Evolutionary conservation across 2,797 vertebrate genomes (phyloP), one percentile per base, ranked within the genome.

Genomic region (Syndactyla subalaris): DNA sequence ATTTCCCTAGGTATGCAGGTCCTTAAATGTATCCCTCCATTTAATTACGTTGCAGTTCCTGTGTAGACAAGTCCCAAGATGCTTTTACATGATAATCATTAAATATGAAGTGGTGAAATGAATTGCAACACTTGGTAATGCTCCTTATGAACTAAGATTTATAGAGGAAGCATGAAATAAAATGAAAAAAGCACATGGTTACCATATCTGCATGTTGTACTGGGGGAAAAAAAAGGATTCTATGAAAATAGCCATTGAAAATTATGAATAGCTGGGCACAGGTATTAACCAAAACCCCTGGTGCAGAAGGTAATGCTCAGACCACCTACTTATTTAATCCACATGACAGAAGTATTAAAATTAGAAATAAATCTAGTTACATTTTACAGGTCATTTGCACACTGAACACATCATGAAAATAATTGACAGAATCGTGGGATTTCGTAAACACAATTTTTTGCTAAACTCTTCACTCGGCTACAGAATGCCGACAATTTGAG

Each of bases 51-150:
- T 62, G 49, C 72, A 88, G 74, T 39, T 92, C 92, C 76, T 93
- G 68, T 45, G 58, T 8, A 89, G 85, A 70, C 89, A 93, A 81
- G 85, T 85, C 92, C 68, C 91, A 80, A 91, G 95, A 91, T 24
- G 58, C 65, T 85, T 76, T 91, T 83, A 72, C 55, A 62, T 43
- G 76, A 95, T 68, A 87, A 87, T 80, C 68, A 57, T 85, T 91
- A 85, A 85, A 91, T 61, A 89, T 26, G 54, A 85, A 93, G 89
- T 34, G 68, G 43, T 59, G 70, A 94, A 96, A 94, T 87, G 65
- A 92, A 95, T 74, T 91, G 75, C 78, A 94, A 82, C 75, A 74
- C 67, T 85, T 67, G 85, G 84, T 66, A 89, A 88, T 30, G 57
- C 78, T 82, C 57, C 79, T 89, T 72, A 85, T 13, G 82, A 89